Conservation (phyloP, 2,113 vertebrate genomes). For the Hyla sarda region DNA sequence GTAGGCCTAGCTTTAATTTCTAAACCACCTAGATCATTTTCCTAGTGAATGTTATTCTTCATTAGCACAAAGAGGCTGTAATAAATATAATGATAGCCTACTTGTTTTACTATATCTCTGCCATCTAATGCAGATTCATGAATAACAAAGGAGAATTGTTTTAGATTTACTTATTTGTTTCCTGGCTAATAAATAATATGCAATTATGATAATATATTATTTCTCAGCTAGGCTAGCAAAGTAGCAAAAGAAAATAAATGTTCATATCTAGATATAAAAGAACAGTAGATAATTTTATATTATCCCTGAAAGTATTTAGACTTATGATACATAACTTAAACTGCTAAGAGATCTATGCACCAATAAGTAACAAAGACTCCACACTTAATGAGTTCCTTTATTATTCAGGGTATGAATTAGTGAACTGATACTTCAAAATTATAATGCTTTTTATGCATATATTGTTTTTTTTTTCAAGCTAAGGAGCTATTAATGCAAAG, state of each 20-base stretch:
- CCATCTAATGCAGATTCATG: constrained; percentile 74
- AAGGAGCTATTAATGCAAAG: constrained; percentile 64
- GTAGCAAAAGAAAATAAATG: constrained; percentile 70
- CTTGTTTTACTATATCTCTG: constrained; percentile 77
- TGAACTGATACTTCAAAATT: constrained; percentile 71
- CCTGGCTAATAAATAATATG: constrained; percentile 77
- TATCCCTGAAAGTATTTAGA: constrained; percentile 70
- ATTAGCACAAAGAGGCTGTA: constrained; percentile 77
- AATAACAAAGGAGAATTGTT: constrained; percentile 78
- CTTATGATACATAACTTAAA: constrained; percentile 72
- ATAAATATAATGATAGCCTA: constrained; percentile 79
- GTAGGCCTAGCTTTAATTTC: constrained; percentile 57
- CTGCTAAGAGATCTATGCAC: constrained; percentile 68
- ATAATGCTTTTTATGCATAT: constrained; percentile 61
- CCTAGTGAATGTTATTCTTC: constrained; percentile 76
- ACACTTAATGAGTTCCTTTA: constrained; percentile 75
- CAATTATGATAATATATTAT: constrained; percentile 81
- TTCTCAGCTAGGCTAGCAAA: constrained; percentile 70
- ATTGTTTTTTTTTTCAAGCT: constrained; percentile 66
- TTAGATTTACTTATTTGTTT: constrained; percentile 78
- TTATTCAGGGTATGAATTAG: constrained; percentile 71
- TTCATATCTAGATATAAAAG: constrained; percentile 71
- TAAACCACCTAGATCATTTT: constrained; percentile 70
- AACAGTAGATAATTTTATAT: constrained; percentile 75
- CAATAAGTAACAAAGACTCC: constrained; percentile 65